Base-by-base conservation (phyloP, 2,113 vertebrate species). In the Lasiurus borealis region DNA sequence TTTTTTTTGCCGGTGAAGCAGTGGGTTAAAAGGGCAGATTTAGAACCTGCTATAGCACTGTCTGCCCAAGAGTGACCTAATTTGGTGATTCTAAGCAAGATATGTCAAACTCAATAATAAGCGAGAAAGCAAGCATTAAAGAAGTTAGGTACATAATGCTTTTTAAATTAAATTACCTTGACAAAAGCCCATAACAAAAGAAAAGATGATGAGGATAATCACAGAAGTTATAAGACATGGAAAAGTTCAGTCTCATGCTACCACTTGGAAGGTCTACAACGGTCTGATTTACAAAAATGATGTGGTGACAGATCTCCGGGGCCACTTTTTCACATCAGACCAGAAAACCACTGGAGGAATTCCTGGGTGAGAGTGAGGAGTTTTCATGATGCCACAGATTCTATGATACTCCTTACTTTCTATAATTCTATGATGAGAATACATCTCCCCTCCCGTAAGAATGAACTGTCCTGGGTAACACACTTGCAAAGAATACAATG, bases 281-380 rank as follows among this genome's bases (percentile, higher is more conserved):
- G 27, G 36, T 72, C 54, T 21, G 15, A 11, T 52, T 29, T 12
- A 71, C 6, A 36, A 21, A 10, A 23, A 40, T 1, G 1, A 54
- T 0, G 3, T 48, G 46, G 36, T 48, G 15, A 57, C 1, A 3
- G 14, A 34, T 2, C 44, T 15, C 69, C 48, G 8, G n/a, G 62
- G 15, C 29, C 34, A 69, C 48, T 31, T 69, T 15, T 21, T 76
- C 44, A 18, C 29, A 21, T 0, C 27, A 3, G 4, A 57, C 31
- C 15, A 27, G 5, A n/a, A 71, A 72, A 73, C 48, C 52, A 76
- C 50, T 18, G 15, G 44, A 80, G 14, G n/a, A 21, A 23, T 16
- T 81, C 48, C 77, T 93, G n/a, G 54, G 6, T 6, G 21, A 80
- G 48, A 54, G 29, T 36, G 14, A 31, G 8, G 44, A 14, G 44